phyloP scores from a whole-genome alignment of 2,797 vertebrate genomes.

The Neopelma chrysocephalum region DNA sequence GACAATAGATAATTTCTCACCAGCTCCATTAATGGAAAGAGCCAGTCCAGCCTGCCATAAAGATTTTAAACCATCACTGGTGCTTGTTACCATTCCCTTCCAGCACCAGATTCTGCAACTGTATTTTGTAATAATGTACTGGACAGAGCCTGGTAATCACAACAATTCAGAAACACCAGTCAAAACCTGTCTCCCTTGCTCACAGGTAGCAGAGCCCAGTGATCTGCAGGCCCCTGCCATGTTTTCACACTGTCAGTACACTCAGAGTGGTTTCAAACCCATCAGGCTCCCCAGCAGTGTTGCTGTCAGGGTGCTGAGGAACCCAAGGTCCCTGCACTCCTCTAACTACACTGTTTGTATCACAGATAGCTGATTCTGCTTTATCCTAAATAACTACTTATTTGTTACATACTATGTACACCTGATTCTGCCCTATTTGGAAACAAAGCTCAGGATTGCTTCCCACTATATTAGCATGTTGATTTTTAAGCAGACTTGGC shows the following conservation, averaged over 20 bases:
- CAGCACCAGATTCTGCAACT: background rate
- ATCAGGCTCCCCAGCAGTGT: too few relatives aligned
- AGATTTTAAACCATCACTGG: background rate
- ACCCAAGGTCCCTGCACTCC: rapidly evolving
- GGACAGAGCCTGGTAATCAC: background rate
- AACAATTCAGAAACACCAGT: background rate
- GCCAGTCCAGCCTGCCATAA: background rate
- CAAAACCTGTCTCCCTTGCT: background rate
- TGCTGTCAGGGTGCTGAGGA: background rate
- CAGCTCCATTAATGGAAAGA: background rate
- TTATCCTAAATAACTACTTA: background rate
- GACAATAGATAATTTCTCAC: background rate
- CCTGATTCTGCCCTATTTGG: background rate
- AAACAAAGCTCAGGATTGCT: background rate
- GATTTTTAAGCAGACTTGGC: background rate
- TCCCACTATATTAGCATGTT: rapidly evolving
- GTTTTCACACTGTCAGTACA: rapidly evolving
- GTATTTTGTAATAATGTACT: background rate
- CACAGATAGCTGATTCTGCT: background rate
- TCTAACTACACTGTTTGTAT: background rate
- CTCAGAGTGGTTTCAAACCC: rapidly evolving
- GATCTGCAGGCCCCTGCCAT: background rate
- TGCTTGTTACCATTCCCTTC: background rate
- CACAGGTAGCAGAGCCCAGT: background rate
- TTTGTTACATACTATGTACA: background rate